Base-by-base conservation (phyloP, 2,113 vertebrate species). In the Polyodon spathula region DNA sequence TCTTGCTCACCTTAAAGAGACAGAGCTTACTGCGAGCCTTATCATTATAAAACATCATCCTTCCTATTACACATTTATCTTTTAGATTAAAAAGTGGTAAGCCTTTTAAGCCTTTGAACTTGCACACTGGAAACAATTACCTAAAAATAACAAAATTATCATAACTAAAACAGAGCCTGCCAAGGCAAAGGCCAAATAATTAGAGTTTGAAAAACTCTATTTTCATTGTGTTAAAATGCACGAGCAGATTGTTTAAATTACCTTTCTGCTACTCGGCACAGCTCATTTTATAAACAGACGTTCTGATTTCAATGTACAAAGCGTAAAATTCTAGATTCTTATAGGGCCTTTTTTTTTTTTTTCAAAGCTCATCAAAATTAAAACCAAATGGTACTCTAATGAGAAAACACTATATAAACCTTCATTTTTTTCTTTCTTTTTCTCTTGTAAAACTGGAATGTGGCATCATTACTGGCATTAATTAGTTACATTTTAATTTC, bases 41-140 rank as follows among this genome's bases (percentile, higher is more conserved):
- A 56, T 70, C 64, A 71, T 71, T 73, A 69, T 61, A 76, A 58
- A 44, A 67, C 67, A 68, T 75, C 62, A 16, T 44, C 14, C 56
- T 61, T 68, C 60, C 61, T 61, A 67, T 74, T 65, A 61, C 68
- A 69, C 58, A 66, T 64, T 67, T 61, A 56, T 68, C 64, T 43
- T 60, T 46, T 63, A 77, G 78, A 83, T 68, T 76, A 72, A 82
- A 67, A 61, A 53, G 75, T 66, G 64, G 72, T 63, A 66, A 54
- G 58, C 53, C 57, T 67, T 73, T 78, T 74, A 71, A 68, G 68
- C 68, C 64, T 64, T 62, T 73, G 62, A 72, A 65, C 65, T 73
- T 66, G 67, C 68, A 62, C 66, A 76, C 70, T 77, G 64, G 72
- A 70, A 81, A 77, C 74, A 75, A 75, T 75, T 76, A 76, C 64